Conservation (phyloP, 2,888 invertebrate genomes). For the Tinea pellionella region DNA sequence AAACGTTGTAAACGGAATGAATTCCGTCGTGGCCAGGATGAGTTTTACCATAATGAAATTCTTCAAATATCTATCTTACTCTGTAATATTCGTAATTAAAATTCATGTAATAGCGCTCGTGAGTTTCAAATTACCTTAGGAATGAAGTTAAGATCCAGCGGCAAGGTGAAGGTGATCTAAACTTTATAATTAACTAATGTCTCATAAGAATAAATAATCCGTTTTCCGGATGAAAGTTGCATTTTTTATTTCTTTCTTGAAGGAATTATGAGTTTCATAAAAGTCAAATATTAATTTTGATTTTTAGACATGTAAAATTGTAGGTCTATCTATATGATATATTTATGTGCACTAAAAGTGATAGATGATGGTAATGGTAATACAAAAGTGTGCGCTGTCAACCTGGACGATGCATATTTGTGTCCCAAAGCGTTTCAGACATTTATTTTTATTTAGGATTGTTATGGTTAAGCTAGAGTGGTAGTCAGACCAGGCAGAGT, state of each 20-base stretch:
- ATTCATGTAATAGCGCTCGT: constrained; percentile 47
- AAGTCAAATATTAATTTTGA: too few relatives aligned
- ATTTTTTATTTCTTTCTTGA: not conserved
- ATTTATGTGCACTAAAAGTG: too few relatives aligned
- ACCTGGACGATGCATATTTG: too few relatives aligned
- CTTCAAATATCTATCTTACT: constrained; percentile 49
- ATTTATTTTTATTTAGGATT: too few relatives aligned
- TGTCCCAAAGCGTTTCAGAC: too few relatives aligned
- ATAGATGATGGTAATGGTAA: too few relatives aligned
- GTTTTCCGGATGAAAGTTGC: not conserved
- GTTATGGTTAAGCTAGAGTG: too few relatives aligned
- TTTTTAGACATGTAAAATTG: too few relatives aligned
- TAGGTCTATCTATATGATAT: too few relatives aligned
- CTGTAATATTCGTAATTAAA: constrained; percentile 37
- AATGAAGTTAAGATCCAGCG: not conserved
- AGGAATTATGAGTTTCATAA: too few relatives aligned
- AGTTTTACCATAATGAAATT: constrained; percentile 53
- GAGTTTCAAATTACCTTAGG: constrained; percentile 5
- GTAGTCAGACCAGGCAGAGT: too few relatives aligned
- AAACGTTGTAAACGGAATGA: constrained; percentile 33
- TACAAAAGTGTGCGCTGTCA: too few relatives aligned
- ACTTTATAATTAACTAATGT: constrained; percentile 5
- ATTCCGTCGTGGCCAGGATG: not conserved
- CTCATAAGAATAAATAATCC: constrained; percentile 1
- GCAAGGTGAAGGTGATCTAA: constrained; percentile 2